phyloP scores from a whole-genome alignment of 2,113 vertebrate species.

The Calypte anna region DNA sequence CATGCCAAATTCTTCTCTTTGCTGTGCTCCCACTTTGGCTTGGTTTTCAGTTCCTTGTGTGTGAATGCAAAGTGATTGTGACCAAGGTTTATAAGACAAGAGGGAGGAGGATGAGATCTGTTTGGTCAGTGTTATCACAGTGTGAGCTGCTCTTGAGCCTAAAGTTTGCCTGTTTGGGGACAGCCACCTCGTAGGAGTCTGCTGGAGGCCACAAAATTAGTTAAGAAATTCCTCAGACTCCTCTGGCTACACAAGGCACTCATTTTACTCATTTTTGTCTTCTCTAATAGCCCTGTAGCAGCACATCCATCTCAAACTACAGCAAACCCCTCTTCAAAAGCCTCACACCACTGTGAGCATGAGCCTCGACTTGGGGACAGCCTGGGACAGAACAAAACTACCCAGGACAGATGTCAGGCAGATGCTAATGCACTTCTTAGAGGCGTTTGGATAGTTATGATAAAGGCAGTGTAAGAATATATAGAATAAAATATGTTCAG shows the following conservation, averaged over 20 bases:
- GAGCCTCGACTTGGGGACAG: neutral
- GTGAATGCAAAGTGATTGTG: neutral
- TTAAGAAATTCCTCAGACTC: neutral
- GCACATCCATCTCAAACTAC: neutral
- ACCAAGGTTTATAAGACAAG: neutral
- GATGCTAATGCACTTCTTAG: constrained; percentile 26
- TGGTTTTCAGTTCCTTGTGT: neutral
- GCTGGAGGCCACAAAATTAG: neutral
- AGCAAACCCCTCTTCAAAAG: neutral
- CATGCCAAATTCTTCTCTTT: neutral
- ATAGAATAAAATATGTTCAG: neutral
- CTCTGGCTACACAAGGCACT: neutral
- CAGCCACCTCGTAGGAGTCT: neutral
- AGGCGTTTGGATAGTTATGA: constrained; percentile 1
- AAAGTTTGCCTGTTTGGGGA: neutral
- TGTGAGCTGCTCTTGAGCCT: neutral
- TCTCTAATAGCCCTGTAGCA: neutral
- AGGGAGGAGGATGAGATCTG: neutral
- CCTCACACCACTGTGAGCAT: neutral
- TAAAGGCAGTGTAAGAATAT: neutral
- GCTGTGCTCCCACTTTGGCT: neutral
- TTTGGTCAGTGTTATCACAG: rapidly evolving
- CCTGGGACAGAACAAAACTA: neutral
- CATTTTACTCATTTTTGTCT: neutral
- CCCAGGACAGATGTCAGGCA: neutral